Conservation (phyloP, 2,888 invertebrate species). For the Acanthosepion pharaonis region DNA sequence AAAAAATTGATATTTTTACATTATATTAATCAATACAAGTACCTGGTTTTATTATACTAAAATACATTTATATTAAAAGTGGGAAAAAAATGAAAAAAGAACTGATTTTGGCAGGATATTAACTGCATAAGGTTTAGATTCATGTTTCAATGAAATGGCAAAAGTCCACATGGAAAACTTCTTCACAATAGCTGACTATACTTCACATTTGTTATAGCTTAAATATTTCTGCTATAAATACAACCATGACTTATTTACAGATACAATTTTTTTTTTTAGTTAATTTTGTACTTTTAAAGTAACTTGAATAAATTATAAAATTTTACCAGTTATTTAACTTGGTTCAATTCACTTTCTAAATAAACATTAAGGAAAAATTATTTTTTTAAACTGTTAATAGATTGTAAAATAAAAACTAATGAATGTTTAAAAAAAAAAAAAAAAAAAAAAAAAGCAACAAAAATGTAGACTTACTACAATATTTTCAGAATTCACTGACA, state of each 20-base stretch:
- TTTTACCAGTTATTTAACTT: too few species aligned
- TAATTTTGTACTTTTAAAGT: background rate
- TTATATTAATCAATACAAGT: too few species aligned
- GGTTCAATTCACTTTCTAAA: too few species aligned
- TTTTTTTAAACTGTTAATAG: background rate
- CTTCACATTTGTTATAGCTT: background rate
- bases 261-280: background rate
- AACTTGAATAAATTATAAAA: background rate
- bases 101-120: background rate
- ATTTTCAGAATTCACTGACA: slow-evolving; percentile 85
- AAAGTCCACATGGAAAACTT: background rate
- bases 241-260: too few species aligned
- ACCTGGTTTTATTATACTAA: too few species aligned
- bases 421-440: background rate
- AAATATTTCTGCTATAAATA: background rate
- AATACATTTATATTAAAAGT: too few species aligned
- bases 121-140: background rate
- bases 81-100: background rate
- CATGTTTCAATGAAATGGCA: background rate
- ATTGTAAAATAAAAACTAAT: too few species aligned
- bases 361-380: background rate
- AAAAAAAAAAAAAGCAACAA: background rate
- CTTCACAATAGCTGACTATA: too few species aligned
- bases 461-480: slow-evolving; percentile 79
- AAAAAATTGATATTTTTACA: too few species aligned